Base-by-base conservation (phyloP, 2,888 invertebrate genomes). In the Cataglyphis rosenhaueri region DNA sequence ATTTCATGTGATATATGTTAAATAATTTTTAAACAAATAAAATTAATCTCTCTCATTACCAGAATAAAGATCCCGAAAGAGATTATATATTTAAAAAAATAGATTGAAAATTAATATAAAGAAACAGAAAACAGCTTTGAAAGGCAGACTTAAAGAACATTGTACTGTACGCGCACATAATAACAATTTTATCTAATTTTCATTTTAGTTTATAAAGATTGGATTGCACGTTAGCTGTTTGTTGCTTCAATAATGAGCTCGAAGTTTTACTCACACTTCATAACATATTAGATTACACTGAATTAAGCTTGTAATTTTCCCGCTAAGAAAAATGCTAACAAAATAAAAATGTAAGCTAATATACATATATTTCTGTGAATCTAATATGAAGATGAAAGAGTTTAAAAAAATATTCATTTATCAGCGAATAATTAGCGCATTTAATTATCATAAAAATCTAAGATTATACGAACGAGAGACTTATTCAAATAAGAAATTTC, bases 401-500 rank as follows among this genome's bases (percentile, higher is more conserved):
- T 75, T 18, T n/a, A 38, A 75, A 57, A 66, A n/a, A 29, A 65
- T 55, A 38, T 76, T 76, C 9, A 32, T 55, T 55, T 57, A 55
- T 12, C 55, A 6, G n/a, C n/a, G 59, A 66, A 81, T 71, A 71
- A 79, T 73, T 73, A 41, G 66, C 62, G 66, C 75, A 59, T 29
- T 70, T 70, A 48, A 70, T 10, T 48, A 75, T 71, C 21, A 73
- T 82, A 71, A 32, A 78, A 84, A 64, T 82, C 62, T 76, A 78
- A 48, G 44, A 52, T 18, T 78, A 76, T 84, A 71, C 68, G 38
- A 84, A 84, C 55, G 48, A 66, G 65, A 84, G 76, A 78, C 71
- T 75, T 82, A 84, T 48, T 79, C 68, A 83, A 79, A 83, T 83
- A 79, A 48, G 62, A 81, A 89, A 87, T 84, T 81, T 81, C 73